Conservation (phyloP, 2,113 vertebrate species). For the Xerus inauris region DNA sequence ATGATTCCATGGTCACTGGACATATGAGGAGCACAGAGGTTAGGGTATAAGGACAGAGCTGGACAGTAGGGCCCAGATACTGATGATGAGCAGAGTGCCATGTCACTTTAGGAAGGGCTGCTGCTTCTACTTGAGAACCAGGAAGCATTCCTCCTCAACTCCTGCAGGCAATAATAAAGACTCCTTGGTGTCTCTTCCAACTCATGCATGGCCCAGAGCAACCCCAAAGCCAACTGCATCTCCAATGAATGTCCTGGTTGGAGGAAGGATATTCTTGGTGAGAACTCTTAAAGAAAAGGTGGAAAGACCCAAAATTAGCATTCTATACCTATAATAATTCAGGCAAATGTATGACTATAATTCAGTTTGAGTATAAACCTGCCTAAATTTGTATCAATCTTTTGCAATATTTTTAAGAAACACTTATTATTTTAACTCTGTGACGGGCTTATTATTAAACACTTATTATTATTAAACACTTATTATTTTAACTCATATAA, state of each 20-base stretch:
- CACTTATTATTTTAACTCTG: constrained; percentile 37
- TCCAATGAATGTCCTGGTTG: not conserved
- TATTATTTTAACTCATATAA: constrained; percentile 45
- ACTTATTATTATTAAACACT: not conserved
- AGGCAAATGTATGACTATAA: not conserved
- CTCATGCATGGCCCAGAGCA: not conserved
- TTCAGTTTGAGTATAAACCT: not conserved
- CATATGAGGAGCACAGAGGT: not conserved
- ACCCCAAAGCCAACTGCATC: not conserved
- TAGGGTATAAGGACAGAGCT: not conserved
- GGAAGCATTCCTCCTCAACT: not conserved
- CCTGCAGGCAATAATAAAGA: not conserved
- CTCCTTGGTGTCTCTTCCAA: not conserved
- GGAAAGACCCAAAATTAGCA: not conserved
- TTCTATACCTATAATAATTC: not conserved
- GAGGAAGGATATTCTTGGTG: not conserved
- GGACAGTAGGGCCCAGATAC: too few species aligned
- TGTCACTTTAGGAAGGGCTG: not conserved
- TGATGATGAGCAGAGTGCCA: not conserved
- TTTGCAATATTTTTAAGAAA: constrained; percentile 50
- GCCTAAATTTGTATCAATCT: not conserved
- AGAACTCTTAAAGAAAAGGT: not conserved
- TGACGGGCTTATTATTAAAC: too few species aligned
- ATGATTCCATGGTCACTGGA: not conserved
- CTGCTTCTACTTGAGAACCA: not conserved